A percentile compares a stretch with the other conserved stretches of the same genome.
These are phyloP conservation scores for Orthosia cruda DNA, from an alignment of 2,888 invertebrate genomes.

Conservation along the genomic window DNA sequence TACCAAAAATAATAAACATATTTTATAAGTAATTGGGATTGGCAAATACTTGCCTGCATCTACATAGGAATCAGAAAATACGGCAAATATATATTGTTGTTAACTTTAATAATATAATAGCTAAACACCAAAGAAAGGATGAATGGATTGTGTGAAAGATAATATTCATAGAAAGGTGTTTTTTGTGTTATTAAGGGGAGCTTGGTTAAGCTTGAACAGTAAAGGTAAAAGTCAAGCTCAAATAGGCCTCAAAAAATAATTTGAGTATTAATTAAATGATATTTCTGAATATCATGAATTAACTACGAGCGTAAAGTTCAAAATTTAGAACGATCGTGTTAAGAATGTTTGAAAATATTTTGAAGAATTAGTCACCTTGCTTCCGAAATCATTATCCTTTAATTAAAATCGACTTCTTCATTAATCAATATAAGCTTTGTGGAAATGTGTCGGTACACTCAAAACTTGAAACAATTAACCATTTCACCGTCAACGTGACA, in stretches of 20 bases:
- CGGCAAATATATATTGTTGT: too few species aligned
- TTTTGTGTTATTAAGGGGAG: too few species aligned
- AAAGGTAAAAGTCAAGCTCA: too few species aligned
- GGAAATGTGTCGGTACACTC: background rate
- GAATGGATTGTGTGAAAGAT: too few species aligned
- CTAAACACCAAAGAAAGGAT: too few species aligned
- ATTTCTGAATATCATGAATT: background rate
- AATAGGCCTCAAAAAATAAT: background rate
- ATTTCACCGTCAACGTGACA: background rate
- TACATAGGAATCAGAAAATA: too few species aligned
- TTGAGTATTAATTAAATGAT: background rate
- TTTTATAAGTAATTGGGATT: too few species aligned
- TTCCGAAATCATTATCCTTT: constrained; percentile 10
- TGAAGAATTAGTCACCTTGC: constrained; percentile 18
- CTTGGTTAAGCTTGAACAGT: too few species aligned
- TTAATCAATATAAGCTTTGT: constrained; percentile 32
- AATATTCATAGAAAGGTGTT: too few species aligned
- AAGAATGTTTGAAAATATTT: constrained; percentile 16
- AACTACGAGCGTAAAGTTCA: constrained; percentile 4
- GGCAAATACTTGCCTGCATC: too few species aligned
- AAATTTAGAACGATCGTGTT: constrained; percentile 9
- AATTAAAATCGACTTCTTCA: constrained; percentile 22
- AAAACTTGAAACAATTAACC: constrained; percentile 8
- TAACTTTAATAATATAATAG: too few species aligned
- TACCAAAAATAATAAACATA: too few species aligned